Conservation (phyloP, 2,113 vertebrate genomes). For the Petromus typicus region DNA sequence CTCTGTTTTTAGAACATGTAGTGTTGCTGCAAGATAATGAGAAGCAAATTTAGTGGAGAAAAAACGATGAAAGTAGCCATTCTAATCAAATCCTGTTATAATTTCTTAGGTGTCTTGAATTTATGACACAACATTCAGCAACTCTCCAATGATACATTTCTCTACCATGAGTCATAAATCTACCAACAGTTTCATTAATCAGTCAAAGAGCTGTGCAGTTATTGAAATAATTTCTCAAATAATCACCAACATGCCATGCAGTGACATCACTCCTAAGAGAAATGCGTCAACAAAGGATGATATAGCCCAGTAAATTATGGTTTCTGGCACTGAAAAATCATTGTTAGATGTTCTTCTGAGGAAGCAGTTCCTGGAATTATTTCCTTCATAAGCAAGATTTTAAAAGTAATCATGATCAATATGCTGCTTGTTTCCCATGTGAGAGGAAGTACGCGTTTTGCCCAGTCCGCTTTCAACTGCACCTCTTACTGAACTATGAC, state of each 20-base stretch:
- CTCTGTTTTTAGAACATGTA: neutral
- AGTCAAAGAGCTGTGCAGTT: conserved; percentile 73
- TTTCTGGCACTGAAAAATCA: conserved; percentile 67
- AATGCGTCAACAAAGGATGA: conserved; percentile 27
- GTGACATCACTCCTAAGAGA: conserved; percentile 54
- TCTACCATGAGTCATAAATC: conserved; percentile 73
- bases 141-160: conserved; percentile 77
- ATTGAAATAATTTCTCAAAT: conserved; percentile 78
- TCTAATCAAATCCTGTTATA: conserved; percentile 73
- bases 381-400: conserved; percentile 44
- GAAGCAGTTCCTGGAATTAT: conserved; percentile 33
- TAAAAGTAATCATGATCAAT: conserved; percentile 32
- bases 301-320: conserved; percentile 61
- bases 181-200: conserved; percentile 80
- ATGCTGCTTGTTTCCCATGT: neutral
- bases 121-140: conserved; percentile 78
- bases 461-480: neutral
- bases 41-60: conserved; percentile 67
- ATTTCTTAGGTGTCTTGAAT: conserved; percentile 74
- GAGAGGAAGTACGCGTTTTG: neutral
- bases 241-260: conserved; percentile 61
- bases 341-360: neutral
- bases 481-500: neutral
- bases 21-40: conserved; percentile 66
- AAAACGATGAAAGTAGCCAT: neutral